Evolutionary conservation across 2,888 invertebrate species (phyloP).

Genomic region (Athripsodes cinereus): DNA sequence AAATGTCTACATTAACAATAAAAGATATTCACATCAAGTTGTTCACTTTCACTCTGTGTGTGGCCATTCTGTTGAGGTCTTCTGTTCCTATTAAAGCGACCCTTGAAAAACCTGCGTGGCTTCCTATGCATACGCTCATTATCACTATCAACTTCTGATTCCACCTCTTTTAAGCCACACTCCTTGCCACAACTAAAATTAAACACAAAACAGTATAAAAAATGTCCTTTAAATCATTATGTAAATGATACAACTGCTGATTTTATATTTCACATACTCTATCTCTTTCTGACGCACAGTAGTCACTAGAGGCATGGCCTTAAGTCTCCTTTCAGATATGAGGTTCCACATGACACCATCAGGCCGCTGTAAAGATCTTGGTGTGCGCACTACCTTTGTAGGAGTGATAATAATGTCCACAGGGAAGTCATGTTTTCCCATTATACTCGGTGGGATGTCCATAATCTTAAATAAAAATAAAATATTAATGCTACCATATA

Average conservation of each 20-base stretch:
- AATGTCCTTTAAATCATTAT: no score
- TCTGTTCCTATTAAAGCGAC: constrained; percentile 1
- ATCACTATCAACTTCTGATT: constrained; percentile 56
- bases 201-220: no score
- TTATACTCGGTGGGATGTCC: constrained; percentile 61
- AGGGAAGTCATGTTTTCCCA: constrained; percentile 75
- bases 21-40: constrained; percentile 10
- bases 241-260: no score
- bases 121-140: constrained; percentile 31
- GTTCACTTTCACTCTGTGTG: constrained; percentile 32
- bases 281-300: constrained; percentile 62
- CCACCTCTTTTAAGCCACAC: constrained; percentile 59
- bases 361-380: constrained; percentile 47
- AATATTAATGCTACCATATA: background rate
- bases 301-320: constrained; percentile 67
- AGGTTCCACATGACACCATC: constrained; percentile 74
- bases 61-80: constrained; percentile 11
- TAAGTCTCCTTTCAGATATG: constrained; percentile 64
- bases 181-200: constrained; percentile 50
- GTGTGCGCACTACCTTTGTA: constrained; percentile 52
- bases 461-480: background rate
- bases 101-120: constrained; percentile 13
- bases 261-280: constrained; percentile 59
- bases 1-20: constrained; percentile 6
- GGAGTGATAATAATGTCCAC: constrained; percentile 85